Evolutionary conservation across 2,888 invertebrate species (phyloP), one percentile per base, ranked within the genome.

Genomic region (Digitonthophagus gazella): DNA sequence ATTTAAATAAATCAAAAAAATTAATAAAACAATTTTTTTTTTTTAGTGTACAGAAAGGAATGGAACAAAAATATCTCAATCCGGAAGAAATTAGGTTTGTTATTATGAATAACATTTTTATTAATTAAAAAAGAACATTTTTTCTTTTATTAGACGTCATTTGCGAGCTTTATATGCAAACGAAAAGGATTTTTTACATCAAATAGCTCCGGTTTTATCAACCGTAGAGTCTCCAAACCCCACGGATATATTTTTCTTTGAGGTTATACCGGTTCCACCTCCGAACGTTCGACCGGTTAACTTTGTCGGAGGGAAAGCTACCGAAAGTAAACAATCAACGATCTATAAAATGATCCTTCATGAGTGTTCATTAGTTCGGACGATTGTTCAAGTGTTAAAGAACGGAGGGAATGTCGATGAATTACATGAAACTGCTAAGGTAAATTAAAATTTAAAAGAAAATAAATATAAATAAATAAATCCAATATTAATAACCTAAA

Each of bases 171-270:
- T 96, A 20, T 95, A 92, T 86, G 78, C 85, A 67, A 88, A 89
- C 74, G 93, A 97, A 77, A 85, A 86, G 56, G 87, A 90, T 0
- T 83, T 94, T 3, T 79, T 98, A 1, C 82, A 83, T 70, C 80
- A 88, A n/a, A 83, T 95, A n/a, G 87, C 91, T 67, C 93, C 95
- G 0, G 85, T 92, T 61, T 81, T 96, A 0, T 84, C 83, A 71
- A 77, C 83, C 69, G 77, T 87, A 3, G 81, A 83, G 0, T 74
- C 78, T 0, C 83, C 86, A 68, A 83, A 88, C 74, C 90, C 94
- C 0, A 91, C 93, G 0, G 95, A 98, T 82, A 80, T 92, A 67
- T 93, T 98, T 80, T 99, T 97, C 79, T 88, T 95, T 80, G 91
- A 94, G 73, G 84, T 90, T 0, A 80, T 99, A 15, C 90, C 93